Evolutionary conservation across 1,140 invertebrate genomes (phyloP), one percentile per base, ranked within the genome.

Genomic region (Danaus plexippus): DNA sequence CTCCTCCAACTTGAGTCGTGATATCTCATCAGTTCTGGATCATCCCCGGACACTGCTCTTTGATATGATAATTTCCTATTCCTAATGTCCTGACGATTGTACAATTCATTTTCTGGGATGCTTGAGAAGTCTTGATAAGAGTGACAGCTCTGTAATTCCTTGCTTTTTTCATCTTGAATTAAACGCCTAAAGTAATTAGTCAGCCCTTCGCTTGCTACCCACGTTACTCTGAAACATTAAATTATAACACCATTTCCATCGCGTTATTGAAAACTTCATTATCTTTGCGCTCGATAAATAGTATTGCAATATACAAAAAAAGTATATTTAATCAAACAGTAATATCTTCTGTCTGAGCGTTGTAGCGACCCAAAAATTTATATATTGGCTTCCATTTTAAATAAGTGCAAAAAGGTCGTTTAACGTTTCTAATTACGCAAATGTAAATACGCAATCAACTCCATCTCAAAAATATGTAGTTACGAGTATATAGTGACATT

Each of bases 21-120:
- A 43, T 74, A 72, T 18, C 68, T 62, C 4, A 54, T 46, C 8
- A 66, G 59, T n/a, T 69, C 64, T 0, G 80, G 80, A 51, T 85
- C 82, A 56, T 83, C 82, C 0, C 80, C 82, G 0, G 80, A 85
- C 9, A 84, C 82, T 3, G 82, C 82, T 22, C 80, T 57, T 61
- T 84, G 80, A 52, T 85, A 85, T 6, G 80, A 83, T 11, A 83
- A 53, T 15, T 80, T 55, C 10, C 82, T 63, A 0, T 79, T 80
- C 32, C 77, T 83, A 22, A 57, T 64, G 47, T 82, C 75, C 1
- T 54, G 47, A 47, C 59, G 57, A 9, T 59, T 63, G 15, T 63
- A 68, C 2, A 47, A 57, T 53, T 73, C 63, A 13, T 77, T 69
- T 50, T 80, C 78, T 0, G 74, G 68, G 44, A 75, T 79, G 7